Evolutionary conservation across 2,888 invertebrate genomes (phyloP), one percentile per base, ranked within the genome.

Genomic region (Andrena minutula): DNA sequence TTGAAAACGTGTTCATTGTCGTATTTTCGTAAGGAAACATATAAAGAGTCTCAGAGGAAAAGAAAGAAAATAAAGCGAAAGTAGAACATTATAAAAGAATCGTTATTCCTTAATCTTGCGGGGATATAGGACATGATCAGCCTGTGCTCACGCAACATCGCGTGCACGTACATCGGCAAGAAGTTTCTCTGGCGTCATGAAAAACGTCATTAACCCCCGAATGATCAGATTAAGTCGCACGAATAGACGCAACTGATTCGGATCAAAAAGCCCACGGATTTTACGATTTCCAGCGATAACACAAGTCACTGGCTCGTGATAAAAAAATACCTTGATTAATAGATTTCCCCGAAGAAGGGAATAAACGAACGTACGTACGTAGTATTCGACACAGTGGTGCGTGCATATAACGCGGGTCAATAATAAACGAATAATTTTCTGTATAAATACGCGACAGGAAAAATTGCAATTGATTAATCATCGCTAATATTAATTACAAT

Each of bases 121-220:
- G 56, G 81, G 80, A 90, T 87, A 75, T 90, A 89, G 90, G 87
- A 80, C 86, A 85, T 72, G 78, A 71, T 86, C 51, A 51, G 30
- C 73, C 74, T 72, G 73, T 32, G 64, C 76, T 79, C 88, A 91
- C 90, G 91, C 91, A 87, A 91, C 77, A 84, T 91, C 87, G 92
- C 91, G 91, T 92, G 91, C 32, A 66, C 47, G 66, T 66, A 71
- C 56, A 53, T 47, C 61, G 23, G 56, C 53, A 79, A 70, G 65
- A 71, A 82, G 80, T 82, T 74, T 74, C 69, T 64, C 75, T 85
- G 89, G 84, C 89, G 90, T 90, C 89, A 88, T 65, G 64, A 68
- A 72, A 69, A 70, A 70, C 86, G 79, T 90, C 89, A 89, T 89
- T 88, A 89, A 88, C 81, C 68, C 26, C 41, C 26, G 63, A 68